These are phyloP conservation scores for Kryphioiulus occultus DNA, from an alignment of 2,888 invertebrate genomes.

Conservation along the genomic window DNA sequence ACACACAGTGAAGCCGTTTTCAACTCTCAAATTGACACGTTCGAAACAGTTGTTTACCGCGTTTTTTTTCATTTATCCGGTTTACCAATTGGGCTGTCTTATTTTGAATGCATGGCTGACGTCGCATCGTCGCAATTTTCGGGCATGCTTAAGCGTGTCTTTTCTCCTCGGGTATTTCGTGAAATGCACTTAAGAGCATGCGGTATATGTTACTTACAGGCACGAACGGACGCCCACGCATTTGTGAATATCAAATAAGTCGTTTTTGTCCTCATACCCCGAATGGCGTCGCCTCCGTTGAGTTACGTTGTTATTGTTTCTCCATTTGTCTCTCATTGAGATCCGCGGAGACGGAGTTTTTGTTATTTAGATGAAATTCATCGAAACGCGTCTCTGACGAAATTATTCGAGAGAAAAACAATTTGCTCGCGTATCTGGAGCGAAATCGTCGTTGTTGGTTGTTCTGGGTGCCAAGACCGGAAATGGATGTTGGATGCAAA, in stretches of 20 bases:
- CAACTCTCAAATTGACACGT: no score
- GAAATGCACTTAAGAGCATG: no score
- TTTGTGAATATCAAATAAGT: constrained; percentile 6
- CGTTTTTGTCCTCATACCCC: background rate
- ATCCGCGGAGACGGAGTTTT: background rate
- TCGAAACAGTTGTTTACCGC: no score
- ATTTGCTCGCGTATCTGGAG: background rate
- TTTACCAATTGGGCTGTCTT: no score
- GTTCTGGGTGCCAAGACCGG: background rate
- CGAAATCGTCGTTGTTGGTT: background rate
- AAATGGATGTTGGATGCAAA: constrained; percentile 27
- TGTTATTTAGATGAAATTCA: constrained; percentile 38
- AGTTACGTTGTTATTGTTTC: background rate
- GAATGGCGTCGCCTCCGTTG: background rate
- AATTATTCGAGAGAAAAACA: constrained; percentile 10
- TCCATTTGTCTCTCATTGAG: constrained; percentile 36
- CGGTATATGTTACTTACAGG: no score
- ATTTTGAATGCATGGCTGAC: no score
- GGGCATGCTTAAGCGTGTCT: no score
- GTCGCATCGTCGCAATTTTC: no score
- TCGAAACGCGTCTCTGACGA: background rate
- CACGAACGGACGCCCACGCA: background rate
- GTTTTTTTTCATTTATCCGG: no score
- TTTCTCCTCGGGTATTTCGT: no score
- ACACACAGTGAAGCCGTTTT: no score